Evolutionary conservation across 2,888 invertebrate species (phyloP).

Genomic region (Acrocyrtus sp.): DNA sequence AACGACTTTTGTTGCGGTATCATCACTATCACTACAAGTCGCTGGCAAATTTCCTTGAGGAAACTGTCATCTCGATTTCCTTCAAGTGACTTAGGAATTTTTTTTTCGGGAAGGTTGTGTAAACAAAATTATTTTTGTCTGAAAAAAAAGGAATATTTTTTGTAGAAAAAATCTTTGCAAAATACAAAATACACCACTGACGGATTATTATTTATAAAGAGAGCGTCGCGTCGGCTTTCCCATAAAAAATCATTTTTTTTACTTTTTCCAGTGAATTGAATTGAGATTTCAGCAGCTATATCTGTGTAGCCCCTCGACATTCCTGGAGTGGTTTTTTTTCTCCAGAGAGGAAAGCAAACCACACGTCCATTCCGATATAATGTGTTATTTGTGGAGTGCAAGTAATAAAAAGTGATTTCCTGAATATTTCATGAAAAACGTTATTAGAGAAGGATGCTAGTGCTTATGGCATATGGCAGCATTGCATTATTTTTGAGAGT

Average conservation of each 20-base stretch:
- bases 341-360: neutral
- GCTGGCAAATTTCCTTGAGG: slow-evolving; percentile 14
- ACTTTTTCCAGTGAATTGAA: neutral
- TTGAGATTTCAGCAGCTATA: neutral
- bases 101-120: neutral
- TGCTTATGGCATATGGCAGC: too few species aligned
- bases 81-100: slow-evolving; percentile 1
- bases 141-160: slow-evolving; percentile 12
- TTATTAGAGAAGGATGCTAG: too few species aligned
- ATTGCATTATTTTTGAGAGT: slow-evolving; percentile 20
- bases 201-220: too few species aligned
- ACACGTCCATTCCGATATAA: neutral
- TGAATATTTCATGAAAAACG: slow-evolving; percentile 30
- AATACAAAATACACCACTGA: neutral
- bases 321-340: neutral
- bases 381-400: slow-evolving; percentile 5
- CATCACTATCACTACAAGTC: too few species aligned
- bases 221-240: too few species aligned
- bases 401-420: neutral
- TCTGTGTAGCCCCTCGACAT: too few species aligned
- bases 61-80: slow-evolving; percentile 15
- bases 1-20: too few species aligned
- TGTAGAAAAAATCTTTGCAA: neutral
- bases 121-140: slow-evolving; percentile 6
- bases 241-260: too few species aligned